A percentile compares a stretch with the other conserved stretches of the same genome.
phyloP scores from a whole-genome alignment of 2,888 invertebrate genomes.

The Patella pellucida region DNA sequence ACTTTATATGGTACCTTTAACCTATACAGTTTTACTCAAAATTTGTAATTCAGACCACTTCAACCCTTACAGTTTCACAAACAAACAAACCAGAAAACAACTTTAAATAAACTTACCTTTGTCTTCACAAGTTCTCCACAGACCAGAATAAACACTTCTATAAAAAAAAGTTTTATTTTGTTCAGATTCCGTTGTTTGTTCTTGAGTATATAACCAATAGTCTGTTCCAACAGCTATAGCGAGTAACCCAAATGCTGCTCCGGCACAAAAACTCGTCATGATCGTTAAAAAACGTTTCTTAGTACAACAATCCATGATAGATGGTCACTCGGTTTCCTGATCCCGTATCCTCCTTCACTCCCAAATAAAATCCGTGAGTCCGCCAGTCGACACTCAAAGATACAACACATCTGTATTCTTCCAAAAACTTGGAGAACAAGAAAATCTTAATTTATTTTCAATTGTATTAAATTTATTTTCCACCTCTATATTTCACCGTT shows the following conservation, averaged over 20 bases:
- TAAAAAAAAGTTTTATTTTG: constrained; percentile 50
- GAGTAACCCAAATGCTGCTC: constrained; percentile 69
- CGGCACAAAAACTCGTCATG: constrained; percentile 69
- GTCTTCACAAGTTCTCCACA: constrained; percentile 66
- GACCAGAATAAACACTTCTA: constrained; percentile 58
- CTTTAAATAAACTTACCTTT: constrained; percentile 50
- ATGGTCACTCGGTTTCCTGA: constrained; percentile 5
- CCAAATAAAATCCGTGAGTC: constrained; percentile 4
- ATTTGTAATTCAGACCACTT: too few relatives aligned
- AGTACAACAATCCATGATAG: constrained; percentile 67
- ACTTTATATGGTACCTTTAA: too few relatives aligned
- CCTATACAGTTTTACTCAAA: too few relatives aligned
- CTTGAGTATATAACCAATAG: constrained; percentile 68
- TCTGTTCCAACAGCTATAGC: constrained; percentile 70
- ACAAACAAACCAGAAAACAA: neutral
- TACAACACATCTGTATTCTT: too few relatives aligned
- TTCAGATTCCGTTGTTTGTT: constrained; percentile 50
- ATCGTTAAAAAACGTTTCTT: constrained; percentile 67
- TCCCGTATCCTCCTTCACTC: constrained; percentile 17
- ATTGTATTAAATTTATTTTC: too few relatives aligned
- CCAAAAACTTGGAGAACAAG: too few relatives aligned
- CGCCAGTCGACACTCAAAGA: too few relatives aligned
- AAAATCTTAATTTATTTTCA: too few relatives aligned
- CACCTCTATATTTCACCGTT: too few relatives aligned
- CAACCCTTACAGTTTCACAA: neutral